Evolutionary conservation across 2,797 vertebrate genomes (phyloP), one percentile per base, ranked within the genome.

Genomic region (Podarcis lilfordi): DNA sequence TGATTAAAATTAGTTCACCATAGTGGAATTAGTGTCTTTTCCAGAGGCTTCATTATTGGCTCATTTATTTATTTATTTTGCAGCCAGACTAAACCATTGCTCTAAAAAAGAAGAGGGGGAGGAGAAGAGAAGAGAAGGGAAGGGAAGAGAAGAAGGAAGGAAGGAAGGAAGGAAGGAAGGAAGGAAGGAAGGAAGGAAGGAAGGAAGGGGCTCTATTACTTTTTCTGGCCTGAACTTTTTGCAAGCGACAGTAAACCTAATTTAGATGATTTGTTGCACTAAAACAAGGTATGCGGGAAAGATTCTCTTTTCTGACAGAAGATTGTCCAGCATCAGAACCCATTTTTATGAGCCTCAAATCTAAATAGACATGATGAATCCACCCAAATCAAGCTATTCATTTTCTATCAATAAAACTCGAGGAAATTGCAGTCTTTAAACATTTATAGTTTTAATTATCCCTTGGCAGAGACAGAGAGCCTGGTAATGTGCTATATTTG

Each of bases 341-440:
- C 81, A 11, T 86, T 95, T 55, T 95, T 93, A 92, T 84, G 90
- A 94, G 88, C 40, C 91, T 83, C 88, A 89, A 84, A 93, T 96
- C 92, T 89, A 79, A 91, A 93, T 50, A 94, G 74, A 91, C 93
- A 91, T 13, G 32, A 40, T 43, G 90, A 88, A 94, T 91, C 90
- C 92, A 90, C 93, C 92, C 93, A 96, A 95, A 94, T 87, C 83
- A 93, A 95, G 92, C 89, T 82, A 93, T 95, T 96, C 93, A 93
- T 96, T 96, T 86, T 93, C 81, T 95, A 95, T 95, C 95, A 93
- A 95, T 93, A 95, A 94, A 94, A 92, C 91, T 89, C 85, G 90
- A 92, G 79, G 92, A 95, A 95, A 89, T 37, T 80, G 78, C 64
- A 94, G 93, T 95, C 95, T 93, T 27, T 85, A 81, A 87, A 74